phyloP scores from a whole-genome alignment of 2,797 vertebrate species.

The Mus caroli region DNA sequence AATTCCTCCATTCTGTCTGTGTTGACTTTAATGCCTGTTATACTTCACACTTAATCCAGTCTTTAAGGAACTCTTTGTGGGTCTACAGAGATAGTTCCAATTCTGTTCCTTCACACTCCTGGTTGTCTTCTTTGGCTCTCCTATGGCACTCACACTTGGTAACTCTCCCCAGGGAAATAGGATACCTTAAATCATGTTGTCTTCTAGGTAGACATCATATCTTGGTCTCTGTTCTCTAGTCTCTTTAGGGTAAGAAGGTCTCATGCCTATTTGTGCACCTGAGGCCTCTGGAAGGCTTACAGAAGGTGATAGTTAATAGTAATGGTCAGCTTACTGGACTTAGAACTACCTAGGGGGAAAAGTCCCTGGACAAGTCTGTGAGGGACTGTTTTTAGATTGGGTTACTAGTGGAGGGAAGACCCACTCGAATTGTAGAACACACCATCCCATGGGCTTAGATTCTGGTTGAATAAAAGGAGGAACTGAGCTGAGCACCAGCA shows the following conservation, averaged over 20 bases:
- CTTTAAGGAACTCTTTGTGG: not conserved
- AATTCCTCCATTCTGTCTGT: not conserved
- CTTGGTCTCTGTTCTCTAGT: not conserved
- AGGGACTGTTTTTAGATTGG: not conserved
- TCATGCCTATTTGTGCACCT: not conserved
- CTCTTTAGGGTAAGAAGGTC: not conserved
- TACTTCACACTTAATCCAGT: not conserved
- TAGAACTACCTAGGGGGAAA: not conserved
- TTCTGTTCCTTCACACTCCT: not conserved
- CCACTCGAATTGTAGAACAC: not conserved
- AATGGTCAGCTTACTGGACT: not conserved
- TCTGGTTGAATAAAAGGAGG: not conserved
- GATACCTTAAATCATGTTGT: not conserved
- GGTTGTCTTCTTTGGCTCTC: not conserved
- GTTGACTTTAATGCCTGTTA: not conserved
- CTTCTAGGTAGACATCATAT: slow-evolving; percentile 16
- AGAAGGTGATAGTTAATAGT: not conserved
- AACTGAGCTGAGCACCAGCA: not conserved
- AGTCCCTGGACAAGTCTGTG: not conserved
- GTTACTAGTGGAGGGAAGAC: not conserved
- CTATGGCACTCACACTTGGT: not conserved
- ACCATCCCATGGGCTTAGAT: not conserved
- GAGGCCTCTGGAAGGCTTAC: not conserved
- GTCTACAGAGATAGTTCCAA: not conserved
- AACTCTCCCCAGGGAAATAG: not conserved